Percentiles rank a stretch among this genome's conserved stretches.
These are phyloP conservation scores for Phaonia tiefii DNA, from an alignment of 2,888 invertebrate genomes.

Conservation along the genomic window DNA sequence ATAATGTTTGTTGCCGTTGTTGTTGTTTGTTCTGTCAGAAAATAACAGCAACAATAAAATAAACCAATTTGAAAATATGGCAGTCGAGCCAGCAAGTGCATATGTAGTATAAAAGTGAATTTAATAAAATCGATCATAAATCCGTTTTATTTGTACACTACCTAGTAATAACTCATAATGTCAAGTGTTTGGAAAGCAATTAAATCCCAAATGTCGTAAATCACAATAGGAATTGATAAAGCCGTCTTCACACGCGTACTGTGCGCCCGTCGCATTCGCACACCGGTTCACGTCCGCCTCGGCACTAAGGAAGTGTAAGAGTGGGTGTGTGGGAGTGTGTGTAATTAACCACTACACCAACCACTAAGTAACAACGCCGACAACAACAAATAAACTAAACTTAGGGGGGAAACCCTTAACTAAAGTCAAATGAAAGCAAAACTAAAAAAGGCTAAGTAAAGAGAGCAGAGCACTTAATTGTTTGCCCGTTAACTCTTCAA, in stretches of 20 bases:
- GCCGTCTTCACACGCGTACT: not conserved
- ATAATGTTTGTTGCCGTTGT: not conserved
- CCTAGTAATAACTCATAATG: too few relatives aligned
- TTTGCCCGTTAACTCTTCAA: constrained; percentile 66
- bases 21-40: not conserved
- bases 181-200: constrained; percentile 1
- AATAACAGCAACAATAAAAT: constrained; percentile 25
- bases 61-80: too few relatives aligned
- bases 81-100: not conserved
- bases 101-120: not conserved
- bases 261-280: not conserved
- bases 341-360: constrained; percentile 6
- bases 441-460: not conserved
- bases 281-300: not conserved
- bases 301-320: not conserved
- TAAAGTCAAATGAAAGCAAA: constrained; percentile 32
- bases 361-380: constrained; percentile 25
- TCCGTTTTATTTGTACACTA: too few relatives aligned
- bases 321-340: not conserved
- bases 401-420: constrained; percentile 26
- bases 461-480: constrained; percentile 40
- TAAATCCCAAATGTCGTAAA: constrained; percentile 15
- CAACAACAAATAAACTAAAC: constrained; percentile 34
- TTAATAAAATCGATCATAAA: not conserved
- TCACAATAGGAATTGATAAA: not conserved